phyloP scores from a whole-genome alignment of 2,113 vertebrate species.

The cattle (Bos taurus) region ARS-UCD2.0 NC_037340.1:77920001-77920500 shows the following conservation, averaged over 20 bases:
- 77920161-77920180: not conserved
- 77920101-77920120: not conserved
- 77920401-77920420: not conserved
- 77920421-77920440: not conserved
- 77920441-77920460: not conserved
- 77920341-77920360: not conserved
- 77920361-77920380: not conserved
- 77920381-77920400: not conserved
- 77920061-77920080: not conserved
- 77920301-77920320: not conserved
- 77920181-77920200: not conserved
- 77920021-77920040: not conserved
- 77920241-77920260: not conserved
- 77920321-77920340: not conserved
- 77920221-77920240: not conserved
- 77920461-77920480: not conserved
- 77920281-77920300: not conserved
- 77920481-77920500: not conserved
- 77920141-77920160: not conserved
- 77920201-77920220: not conserved
- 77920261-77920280: not conserved
- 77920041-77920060: not conserved
- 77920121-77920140: not conserved
- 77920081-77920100: not conserved
- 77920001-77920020: not conserved